These are phyloP conservation scores for Salvelinus sp. DNA, from an alignment of 2,113 vertebrate genomes.

Conservation along the genomic window DNA sequence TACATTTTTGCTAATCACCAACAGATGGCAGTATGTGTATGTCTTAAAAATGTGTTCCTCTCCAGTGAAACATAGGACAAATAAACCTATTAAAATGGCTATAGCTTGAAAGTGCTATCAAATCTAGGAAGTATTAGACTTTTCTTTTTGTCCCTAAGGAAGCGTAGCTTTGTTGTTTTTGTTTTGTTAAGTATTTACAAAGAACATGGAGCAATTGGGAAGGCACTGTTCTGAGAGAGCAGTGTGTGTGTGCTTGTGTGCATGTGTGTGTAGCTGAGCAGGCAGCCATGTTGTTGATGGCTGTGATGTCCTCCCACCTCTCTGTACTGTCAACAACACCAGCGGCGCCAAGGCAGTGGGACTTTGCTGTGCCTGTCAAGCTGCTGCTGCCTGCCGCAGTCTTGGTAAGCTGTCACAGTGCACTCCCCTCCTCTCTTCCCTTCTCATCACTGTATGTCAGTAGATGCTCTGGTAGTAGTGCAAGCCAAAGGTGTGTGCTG, in stretches of 20 bases:
- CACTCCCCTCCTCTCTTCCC: slow-evolving; percentile 42
- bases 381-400: slow-evolving; percentile 10
- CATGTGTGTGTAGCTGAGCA: neutral
- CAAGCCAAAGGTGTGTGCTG: neutral
- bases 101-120: neutral
- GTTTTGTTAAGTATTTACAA: slow-evolving; percentile 64
- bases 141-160: slow-evolving; percentile 30
- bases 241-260: neutral
- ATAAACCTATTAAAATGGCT: neutral
- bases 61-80: slow-evolving; percentile 35
- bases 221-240: slow-evolving; percentile 21
- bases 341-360: slow-evolving; percentile 30
- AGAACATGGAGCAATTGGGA: slow-evolving; percentile 58
- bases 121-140: slow-evolving; percentile 54
- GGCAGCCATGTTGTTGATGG: slow-evolving; percentile 28
- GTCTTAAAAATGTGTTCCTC: slow-evolving; percentile 22
- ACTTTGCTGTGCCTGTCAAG: slow-evolving; percentile 40
- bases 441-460: slow-evolving; percentile 39
- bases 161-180: slow-evolving; percentile 56
- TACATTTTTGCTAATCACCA: slow-evolving; percentile 48
- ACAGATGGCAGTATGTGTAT: slow-evolving; percentile 73
- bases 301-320: slow-evolving; percentile 25
- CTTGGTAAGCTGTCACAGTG: slow-evolving; percentile 1
- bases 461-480: neutral
- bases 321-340: slow-evolving; percentile 21